Evolutionary conservation across 2,113 vertebrate genomes (phyloP).

Genomic region (Danionella cerebrum): DNA sequence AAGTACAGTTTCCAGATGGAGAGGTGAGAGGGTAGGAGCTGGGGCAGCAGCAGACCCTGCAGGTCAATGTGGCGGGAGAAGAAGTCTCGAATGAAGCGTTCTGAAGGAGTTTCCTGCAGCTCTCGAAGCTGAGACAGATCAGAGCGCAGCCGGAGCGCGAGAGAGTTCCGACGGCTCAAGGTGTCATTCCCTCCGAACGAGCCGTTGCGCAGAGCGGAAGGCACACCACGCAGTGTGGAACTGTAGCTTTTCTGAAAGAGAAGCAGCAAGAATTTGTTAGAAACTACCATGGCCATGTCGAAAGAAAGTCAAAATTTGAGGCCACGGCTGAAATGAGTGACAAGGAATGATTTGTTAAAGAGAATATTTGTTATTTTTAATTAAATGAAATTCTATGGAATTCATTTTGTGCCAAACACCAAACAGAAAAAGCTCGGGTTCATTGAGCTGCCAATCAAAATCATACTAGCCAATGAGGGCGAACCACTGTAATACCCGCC

Average conservation of each 20-base stretch:
- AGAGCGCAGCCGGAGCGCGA: slow-evolving; percentile 66
- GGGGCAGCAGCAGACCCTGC: slow-evolving; percentile 77
- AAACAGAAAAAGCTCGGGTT: too few species aligned
- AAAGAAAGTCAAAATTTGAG: too few species aligned
- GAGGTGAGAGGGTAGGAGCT: slow-evolving; percentile 70
- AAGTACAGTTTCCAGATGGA: slow-evolving; percentile 94
- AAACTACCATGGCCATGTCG: too few species aligned
- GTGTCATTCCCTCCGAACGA: slow-evolving; percentile 64
- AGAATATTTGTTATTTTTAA: too few species aligned
- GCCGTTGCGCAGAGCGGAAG: slow-evolving; percentile 71
- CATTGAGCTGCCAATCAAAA: too few species aligned
- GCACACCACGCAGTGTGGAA: slow-evolving; percentile 72
- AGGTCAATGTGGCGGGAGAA: slow-evolving; percentile 76
- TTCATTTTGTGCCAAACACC: too few species aligned
- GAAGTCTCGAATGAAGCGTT: slow-evolving; percentile 79
- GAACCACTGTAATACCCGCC: too few species aligned
- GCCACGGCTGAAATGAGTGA: too few species aligned
- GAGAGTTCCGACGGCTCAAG: slow-evolving; percentile 73
- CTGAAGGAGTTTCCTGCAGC: slow-evolving; percentile 56
- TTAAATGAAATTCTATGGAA: too few species aligned
- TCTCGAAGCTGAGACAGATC: slow-evolving; percentile 61
- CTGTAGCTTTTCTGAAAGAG: slow-evolving; percentile 79
- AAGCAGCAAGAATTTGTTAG: background rate
- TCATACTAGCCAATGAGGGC: too few species aligned
- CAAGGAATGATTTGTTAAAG: too few species aligned